A percentile compares a stretch with the other conserved stretches of the same genome.
These are phyloP conservation scores for Malacoraja senta DNA, from an alignment of 2,797 vertebrate genomes.

Conservation along the genomic window DNA sequence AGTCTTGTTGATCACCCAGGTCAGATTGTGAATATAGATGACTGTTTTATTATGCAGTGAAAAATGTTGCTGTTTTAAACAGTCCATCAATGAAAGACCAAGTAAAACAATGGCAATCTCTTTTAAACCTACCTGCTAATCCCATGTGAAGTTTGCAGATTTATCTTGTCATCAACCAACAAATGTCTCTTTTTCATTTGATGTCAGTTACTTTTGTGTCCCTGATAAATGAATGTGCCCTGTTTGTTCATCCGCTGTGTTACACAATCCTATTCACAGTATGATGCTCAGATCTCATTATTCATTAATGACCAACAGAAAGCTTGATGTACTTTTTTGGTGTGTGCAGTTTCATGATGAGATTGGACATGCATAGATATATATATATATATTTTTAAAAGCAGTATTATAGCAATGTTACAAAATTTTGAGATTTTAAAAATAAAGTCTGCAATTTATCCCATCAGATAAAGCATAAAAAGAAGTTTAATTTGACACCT, in stretches of 20 bases:
- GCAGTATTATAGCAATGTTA: no score
- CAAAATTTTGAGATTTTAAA: no score
- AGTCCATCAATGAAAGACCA: not conserved
- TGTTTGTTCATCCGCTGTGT: not conserved
- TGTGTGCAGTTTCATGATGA: not conserved
- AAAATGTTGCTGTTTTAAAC: not conserved
- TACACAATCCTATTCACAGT: conserved; percentile 16
- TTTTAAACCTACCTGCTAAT: not conserved
- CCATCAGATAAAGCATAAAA: no score
- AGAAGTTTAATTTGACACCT: no score
- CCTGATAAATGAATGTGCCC: conserved; percentile 22
- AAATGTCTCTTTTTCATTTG: conserved; percentile 10
- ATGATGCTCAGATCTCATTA: not conserved
- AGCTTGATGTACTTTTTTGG: conserved; percentile 18
- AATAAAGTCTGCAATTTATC: no score
- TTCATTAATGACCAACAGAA: conserved; percentile 33
- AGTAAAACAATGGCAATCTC: conserved; percentile 14
- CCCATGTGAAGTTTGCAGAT: not conserved
- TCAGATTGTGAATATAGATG: not conserved
- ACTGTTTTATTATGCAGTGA: not conserved
- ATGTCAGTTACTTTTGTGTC: not conserved
- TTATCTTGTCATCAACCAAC: not conserved
- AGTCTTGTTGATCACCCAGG: not conserved
- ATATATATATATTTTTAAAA: no score
- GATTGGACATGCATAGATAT: not conserved